A percentile compares a stretch with the other conserved stretches of the same genome.
phyloP scores from a whole-genome alignment of 2,888 invertebrate genomes.

The Lycaena phlaeas region DNA sequence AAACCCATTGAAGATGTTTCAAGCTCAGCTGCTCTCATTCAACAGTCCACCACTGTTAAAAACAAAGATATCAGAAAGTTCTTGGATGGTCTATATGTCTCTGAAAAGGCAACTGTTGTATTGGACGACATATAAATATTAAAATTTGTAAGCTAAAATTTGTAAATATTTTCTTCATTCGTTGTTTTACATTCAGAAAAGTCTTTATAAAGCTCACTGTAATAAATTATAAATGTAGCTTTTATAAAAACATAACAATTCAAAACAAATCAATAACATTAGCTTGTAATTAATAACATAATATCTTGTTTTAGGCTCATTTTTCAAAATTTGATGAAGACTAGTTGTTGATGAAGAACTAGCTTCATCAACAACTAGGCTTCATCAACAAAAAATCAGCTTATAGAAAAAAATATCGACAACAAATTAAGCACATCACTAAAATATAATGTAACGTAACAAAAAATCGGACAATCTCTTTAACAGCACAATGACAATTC shows the following conservation, averaged over 20 bases:
- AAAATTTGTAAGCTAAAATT: conserved; percentile 42
- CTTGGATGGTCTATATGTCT: conserved; percentile 99
- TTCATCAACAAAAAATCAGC: too few species aligned
- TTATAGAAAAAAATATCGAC: conserved; percentile 14
- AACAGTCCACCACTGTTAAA: conserved; percentile 98
- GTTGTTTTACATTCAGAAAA: too few species aligned
- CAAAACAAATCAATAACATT: too few species aligned
- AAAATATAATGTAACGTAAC: conserved; percentile 30
- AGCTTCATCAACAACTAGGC: too few species aligned
- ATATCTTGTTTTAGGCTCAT: too few species aligned
- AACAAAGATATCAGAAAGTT: conserved; percentile 99
- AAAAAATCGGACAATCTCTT: conserved; percentile 51
- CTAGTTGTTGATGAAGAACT: too few species aligned
- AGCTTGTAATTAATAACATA: too few species aligned
- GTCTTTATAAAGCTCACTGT: too few species aligned
- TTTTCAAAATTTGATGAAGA: too few species aligned
- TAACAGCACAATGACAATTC: conserved; percentile 48
- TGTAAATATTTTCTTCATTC: too few species aligned
- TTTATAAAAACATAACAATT: too few species aligned
- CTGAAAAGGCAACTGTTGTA: conserved; percentile 96
- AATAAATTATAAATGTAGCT: too few species aligned
- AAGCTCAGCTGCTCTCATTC: conserved; percentile 97
- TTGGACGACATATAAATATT: conserved; percentile 77
- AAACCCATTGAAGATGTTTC: conserved; percentile 97
- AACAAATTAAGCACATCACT: conserved; percentile 26